phyloP scores from a whole-genome alignment of 2,888 invertebrate genomes.

The Elmis aenea region DNA sequence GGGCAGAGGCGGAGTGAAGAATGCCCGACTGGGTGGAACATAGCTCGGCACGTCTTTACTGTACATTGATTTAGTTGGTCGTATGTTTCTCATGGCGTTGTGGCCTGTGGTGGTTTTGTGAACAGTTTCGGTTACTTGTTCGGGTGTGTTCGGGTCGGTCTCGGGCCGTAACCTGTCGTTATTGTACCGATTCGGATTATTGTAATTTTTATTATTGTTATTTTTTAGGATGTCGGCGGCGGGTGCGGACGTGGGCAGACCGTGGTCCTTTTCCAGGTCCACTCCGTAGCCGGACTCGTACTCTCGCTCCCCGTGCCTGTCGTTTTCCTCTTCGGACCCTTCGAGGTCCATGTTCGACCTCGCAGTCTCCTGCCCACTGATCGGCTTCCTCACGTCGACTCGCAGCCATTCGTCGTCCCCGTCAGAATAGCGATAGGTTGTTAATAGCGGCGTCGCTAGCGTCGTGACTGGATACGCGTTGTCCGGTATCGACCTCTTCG shows the following conservation, averaged over 20 bases:
- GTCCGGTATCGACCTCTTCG: conserved; percentile 64
- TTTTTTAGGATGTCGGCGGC: conserved; percentile 75
- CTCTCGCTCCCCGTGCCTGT: conserved; percentile 32
- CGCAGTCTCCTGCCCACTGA: conserved; percentile 9
- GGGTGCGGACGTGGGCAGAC: conserved; percentile 68
- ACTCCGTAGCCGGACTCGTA: conserved; percentile 55
- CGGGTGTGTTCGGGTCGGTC: conserved; percentile 29
- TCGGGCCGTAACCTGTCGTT: conserved; percentile 45
- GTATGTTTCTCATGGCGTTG: conserved; percentile 57
- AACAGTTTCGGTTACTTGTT: conserved; percentile 40
- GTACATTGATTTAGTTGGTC: conserved; percentile 56
- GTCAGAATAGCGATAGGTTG: conserved; percentile 51
- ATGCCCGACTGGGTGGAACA: conserved; percentile 71
- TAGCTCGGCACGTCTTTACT: conserved; percentile 74
- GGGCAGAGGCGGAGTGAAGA: conserved; percentile 76
- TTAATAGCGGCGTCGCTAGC: conserved; percentile 57
- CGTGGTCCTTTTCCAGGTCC: conserved; percentile 69
- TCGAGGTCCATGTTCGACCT: conserved; percentile 18
- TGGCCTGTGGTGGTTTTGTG: conserved; percentile 47
- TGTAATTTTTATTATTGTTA: conserved; percentile 70
- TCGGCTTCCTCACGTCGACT: conserved; percentile 41
- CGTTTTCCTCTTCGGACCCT: conserved; percentile 30
- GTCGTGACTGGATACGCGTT: conserved; percentile 60
- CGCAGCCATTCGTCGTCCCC: conserved; percentile 44
- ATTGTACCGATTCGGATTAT: conserved; percentile 62